A percentile compares a stretch with the other conserved stretches of the same genome.
These are phyloP conservation scores for Zaprionus nigranus DNA, from an alignment of 1,140 invertebrate genomes.

Conservation along the genomic window DNA sequence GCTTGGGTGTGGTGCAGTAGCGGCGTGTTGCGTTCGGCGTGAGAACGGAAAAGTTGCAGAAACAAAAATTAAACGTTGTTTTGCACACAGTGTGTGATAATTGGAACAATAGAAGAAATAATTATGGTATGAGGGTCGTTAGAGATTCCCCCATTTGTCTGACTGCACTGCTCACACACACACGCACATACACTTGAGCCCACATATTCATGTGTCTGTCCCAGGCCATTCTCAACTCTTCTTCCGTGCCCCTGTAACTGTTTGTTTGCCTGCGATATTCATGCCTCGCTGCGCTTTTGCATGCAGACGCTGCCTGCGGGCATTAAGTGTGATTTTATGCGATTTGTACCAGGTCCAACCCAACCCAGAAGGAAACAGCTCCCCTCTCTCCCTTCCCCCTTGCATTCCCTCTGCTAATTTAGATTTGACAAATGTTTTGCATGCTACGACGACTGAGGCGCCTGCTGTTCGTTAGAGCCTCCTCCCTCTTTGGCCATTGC, in stretches of 20 bases:
- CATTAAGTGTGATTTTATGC: conserved; percentile 82
- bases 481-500: neutral
- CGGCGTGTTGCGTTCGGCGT: conserved; percentile 12
- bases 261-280: conserved; percentile 77
- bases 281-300: conserved; percentile 74
- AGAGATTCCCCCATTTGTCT: conserved; percentile 64
- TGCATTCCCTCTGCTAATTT: conserved; percentile 67
- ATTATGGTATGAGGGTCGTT: conserved; percentile 53
- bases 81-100: conserved; percentile 68
- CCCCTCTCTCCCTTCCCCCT: neutral
- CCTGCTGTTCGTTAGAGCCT: conserved; percentile 67
- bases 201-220: conserved; percentile 9
- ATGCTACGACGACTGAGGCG: conserved; percentile 57
- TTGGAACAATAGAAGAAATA: conserved; percentile 74
- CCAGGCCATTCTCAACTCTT: neutral
- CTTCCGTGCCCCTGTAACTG: conserved; percentile 42
- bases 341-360: conserved; percentile 64
- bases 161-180: conserved; percentile 33
- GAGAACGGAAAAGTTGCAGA: conserved; percentile 59
- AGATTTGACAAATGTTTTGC: conserved; percentile 81
- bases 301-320: conserved; percentile 77
- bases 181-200: conserved; percentile 17
- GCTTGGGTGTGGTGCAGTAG: neutral
- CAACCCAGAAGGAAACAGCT: conserved; percentile 53
- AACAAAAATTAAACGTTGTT: conserved; percentile 80